Percentiles rank a stretch among this genome's conserved stretches.
These are phyloP conservation scores for Lepidochrysops patricia DNA, from an alignment of 2,888 invertebrate genomes.

Conservation along the genomic window DNA sequence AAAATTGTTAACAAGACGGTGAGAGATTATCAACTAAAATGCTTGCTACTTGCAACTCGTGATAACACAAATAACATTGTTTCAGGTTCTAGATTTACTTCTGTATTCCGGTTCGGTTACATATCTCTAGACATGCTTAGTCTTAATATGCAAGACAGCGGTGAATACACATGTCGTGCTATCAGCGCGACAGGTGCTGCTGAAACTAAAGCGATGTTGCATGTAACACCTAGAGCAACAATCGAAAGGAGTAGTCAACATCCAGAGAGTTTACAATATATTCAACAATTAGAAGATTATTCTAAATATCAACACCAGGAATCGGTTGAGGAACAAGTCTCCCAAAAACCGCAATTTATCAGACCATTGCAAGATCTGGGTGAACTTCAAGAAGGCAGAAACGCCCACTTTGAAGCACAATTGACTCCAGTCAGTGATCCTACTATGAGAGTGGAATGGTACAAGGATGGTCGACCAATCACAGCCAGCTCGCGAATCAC, in stretches of 20 bases:
- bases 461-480: conserved; percentile 94
- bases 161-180: conserved; percentile 92
- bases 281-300: conserved; percentile 92
- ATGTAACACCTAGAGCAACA: conserved; percentile 85
- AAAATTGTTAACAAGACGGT: no score
- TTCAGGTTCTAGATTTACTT: conserved; percentile 94
- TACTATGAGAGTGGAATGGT: conserved; percentile 96
- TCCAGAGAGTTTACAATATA: conserved; percentile 92
- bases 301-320: conserved; percentile 90
- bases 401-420: conserved; percentile 95
- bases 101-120: conserved; percentile 97
- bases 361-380: conserved; percentile 90
- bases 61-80: conserved; percentile 22
- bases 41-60: neutral
- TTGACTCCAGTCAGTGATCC: conserved; percentile 94
- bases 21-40: no score
- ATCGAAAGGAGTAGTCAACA: conserved; percentile 93
- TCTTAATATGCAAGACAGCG: conserved; percentile 88
- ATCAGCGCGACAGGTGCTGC: conserved; percentile 90
- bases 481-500: conserved; percentile 98
- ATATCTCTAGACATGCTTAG: conserved; percentile 94
- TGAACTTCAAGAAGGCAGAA: conserved; percentile 90
- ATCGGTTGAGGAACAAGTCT: conserved; percentile 85
- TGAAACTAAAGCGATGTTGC: conserved; percentile 87
- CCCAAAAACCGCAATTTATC: conserved; percentile 90